Evolutionary conservation across 2,797 vertebrate genomes (phyloP).

Genomic region (Spinibarbus caldwelli): DNA sequence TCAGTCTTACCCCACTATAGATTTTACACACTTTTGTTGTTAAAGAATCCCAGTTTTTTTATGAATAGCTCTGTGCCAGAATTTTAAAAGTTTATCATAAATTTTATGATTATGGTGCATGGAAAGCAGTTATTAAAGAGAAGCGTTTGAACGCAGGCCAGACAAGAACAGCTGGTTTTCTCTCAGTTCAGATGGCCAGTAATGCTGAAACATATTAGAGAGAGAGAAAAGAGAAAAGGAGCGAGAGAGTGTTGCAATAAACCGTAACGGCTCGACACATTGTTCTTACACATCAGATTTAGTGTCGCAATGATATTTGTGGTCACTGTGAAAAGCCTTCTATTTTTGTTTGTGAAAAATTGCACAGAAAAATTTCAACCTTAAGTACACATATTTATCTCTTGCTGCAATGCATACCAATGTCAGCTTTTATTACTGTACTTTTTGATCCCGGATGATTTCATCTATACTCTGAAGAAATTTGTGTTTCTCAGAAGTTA

Average conservation of each 20-base stretch:
- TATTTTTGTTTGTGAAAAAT: slow-evolving; percentile 14
- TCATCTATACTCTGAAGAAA: background rate
- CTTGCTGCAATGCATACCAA: background rate
- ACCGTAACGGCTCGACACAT: slow-evolving; percentile 10
- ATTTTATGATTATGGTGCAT: slow-evolving; percentile 62
- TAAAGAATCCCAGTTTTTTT: slow-evolving; percentile 51
- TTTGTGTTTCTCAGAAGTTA: background rate
- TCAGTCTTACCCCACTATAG: slow-evolving; percentile 25
- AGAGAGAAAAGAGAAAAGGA: slow-evolving; percentile 3
- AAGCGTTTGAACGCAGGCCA: slow-evolving; percentile 66
- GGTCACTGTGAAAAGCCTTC: background rate
- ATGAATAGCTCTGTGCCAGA: slow-evolving; percentile 54
- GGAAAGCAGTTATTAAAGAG: slow-evolving; percentile 65
- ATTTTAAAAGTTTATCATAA: slow-evolving; percentile 65
- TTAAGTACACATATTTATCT: background rate
- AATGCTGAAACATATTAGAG: slow-evolving; percentile 49
- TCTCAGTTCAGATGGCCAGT: slow-evolving; percentile 61
- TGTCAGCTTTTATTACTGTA: background rate
- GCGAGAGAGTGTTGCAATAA: slow-evolving; percentile 14
- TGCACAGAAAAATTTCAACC: background rate
- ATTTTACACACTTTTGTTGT: slow-evolving; percentile 51
- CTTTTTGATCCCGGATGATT: background rate
- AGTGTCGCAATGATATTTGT: slow-evolving; percentile 3
- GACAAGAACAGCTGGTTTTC: slow-evolving; percentile 68
- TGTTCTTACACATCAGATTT: slow-evolving; percentile 14